Conservation (phyloP, 2,888 invertebrate species). For the Fragum whitleyi region DNA sequence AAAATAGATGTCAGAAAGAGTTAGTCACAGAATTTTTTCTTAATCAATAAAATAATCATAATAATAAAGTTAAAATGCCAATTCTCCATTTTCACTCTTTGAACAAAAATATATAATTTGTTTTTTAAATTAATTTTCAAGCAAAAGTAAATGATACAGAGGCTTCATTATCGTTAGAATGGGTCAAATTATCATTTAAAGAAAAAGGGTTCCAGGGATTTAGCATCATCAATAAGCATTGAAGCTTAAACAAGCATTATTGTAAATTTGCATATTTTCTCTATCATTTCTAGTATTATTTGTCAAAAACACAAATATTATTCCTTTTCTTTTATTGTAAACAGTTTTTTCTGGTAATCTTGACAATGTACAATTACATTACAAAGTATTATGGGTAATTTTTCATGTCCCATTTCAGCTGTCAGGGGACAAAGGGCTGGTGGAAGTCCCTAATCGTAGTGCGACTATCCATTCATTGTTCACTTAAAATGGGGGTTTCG, state of each 20-base stretch:
- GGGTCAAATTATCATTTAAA: background rate
- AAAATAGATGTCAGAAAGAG: too few species aligned
- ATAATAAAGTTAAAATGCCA: too few species aligned
- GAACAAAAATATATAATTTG: too few species aligned
- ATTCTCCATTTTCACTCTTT: too few species aligned
- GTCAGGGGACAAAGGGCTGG: constrained; percentile 38
- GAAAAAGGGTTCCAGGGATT: background rate
- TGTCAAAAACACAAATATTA: constrained; percentile 6
- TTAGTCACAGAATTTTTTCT: too few species aligned
- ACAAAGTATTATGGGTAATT: constrained; percentile 50
- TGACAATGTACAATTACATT: constrained; percentile 37
- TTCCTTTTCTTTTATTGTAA: constrained; percentile 29
- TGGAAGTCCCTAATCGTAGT: constrained; percentile 11
- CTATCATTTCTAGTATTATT: constrained; percentile 35
- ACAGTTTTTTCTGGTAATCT: constrained; percentile 30
- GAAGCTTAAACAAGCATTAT: background rate
- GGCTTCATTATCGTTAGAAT: too few species aligned
- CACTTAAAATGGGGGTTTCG: constrained; percentile 14
- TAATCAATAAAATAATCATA: too few species aligned
- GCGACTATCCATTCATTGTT: constrained; percentile 21
- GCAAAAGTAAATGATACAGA: too few species aligned
- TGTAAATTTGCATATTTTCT: constrained; percentile 48
- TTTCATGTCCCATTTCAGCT: constrained; percentile 42
- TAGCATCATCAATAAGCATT: background rate
- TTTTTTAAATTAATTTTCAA: too few species aligned